Conservation (phyloP, 1,140 invertebrate genomes). For the Cherax quadricarinatus region DNA sequence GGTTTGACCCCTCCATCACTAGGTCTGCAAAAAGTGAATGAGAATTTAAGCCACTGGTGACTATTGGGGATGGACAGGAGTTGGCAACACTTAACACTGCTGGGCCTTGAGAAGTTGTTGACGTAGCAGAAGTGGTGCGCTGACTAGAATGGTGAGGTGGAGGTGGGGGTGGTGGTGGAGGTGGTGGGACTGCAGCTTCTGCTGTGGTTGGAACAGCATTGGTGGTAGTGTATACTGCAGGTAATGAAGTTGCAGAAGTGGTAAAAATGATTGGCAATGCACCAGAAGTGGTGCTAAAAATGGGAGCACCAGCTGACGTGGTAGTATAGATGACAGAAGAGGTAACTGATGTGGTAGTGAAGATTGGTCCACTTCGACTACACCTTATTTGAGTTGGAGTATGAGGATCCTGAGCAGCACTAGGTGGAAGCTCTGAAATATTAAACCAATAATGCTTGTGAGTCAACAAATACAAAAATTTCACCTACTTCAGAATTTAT, state of each 20-base stretch:
- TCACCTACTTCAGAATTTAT: not conserved
- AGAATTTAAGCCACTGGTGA: conserved; percentile 36
- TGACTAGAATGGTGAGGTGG: conserved; percentile 72
- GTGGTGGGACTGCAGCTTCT: conserved; percentile 65
- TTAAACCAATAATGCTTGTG: not conserved
- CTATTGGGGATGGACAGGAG: conserved; percentile 45
- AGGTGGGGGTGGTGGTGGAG: conserved; percentile 78
- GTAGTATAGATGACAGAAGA: conserved; percentile 77
- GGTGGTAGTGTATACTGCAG: conserved; percentile 17
- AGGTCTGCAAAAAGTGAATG: conserved; percentile 72
- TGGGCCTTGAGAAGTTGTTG: conserved; percentile 75
- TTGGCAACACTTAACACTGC: conserved; percentile 21
- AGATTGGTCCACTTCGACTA: conserved; percentile 34
- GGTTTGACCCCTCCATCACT: conserved; percentile 73
- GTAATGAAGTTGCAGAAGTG: conserved; percentile 34
- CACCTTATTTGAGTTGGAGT: conserved; percentile 81
- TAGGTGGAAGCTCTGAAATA: conserved; percentile 87
- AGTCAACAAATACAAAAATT: not conserved
- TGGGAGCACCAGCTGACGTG: conserved; percentile 74
- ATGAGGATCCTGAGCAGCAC: conserved; percentile 87
- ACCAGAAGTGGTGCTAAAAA: conserved; percentile 76
- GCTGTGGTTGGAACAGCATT: not conserved
- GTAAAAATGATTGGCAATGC: conserved; percentile 31
- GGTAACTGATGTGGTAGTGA: conserved; percentile 75
- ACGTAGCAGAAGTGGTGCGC: conserved; percentile 77